Evolutionary conservation across 2,797 vertebrate species (phyloP), one percentile per base, ranked within the genome.

Genomic region (Danio albolineatus): DNA sequence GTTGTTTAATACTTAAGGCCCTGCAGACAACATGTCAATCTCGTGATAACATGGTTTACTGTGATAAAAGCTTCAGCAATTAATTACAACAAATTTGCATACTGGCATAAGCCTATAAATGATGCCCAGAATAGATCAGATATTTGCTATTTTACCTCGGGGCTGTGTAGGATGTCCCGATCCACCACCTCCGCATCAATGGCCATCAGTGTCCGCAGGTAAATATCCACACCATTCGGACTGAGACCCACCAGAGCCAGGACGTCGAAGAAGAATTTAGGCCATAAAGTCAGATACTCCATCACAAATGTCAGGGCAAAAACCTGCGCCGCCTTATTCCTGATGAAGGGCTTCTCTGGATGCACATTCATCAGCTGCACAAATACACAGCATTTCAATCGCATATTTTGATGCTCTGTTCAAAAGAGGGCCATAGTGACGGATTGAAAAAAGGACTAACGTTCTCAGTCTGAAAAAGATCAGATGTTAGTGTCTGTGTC

Each of bases 281-380:
- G 98, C 98, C 98, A 99, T 84, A 95, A 93, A 10, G 96, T 97
- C 80, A 97, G 93, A 88, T 98, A 99, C 51, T 99, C 98, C 84
- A 96, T 96, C 87, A 98, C 88, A 84, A 99, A 99, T 73, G 96
- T 96, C 87, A 99, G 90, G 16, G 98, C 95, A 10, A 99, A 96
- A 76, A 99, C 97, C 88, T 99, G 98, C 0, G 98, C 97, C 0
- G 96, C 98, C 91, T 99, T 99, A 91, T 99, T 99, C 87, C 97
- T 94, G 90, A 99, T 97, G 89, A 99, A 99, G 0, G 96, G 94
- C 92, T 98, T 98, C 92, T 99, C 98, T 0, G 96, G 93, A 10
- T 97, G 96, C 16, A 91, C 74, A 82, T 89, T 96, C 92, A 97
- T 92, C 93, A 98, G 94, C 98, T 99, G 83, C 3, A 60, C 28